Conservation (phyloP, 2,888 invertebrate species). For the Ennomos fuscantarius region DNA sequence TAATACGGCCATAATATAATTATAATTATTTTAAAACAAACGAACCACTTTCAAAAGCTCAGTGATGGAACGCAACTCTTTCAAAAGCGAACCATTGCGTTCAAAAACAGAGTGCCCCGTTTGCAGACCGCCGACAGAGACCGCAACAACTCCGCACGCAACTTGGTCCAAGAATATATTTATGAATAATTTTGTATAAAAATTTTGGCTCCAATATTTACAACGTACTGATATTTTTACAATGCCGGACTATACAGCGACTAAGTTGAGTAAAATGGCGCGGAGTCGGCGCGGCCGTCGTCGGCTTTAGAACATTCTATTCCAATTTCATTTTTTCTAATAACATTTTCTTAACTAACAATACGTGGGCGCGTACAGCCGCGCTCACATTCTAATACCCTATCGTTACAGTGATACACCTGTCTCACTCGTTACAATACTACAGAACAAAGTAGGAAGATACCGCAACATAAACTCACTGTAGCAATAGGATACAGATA, state of each 20-base stretch:
- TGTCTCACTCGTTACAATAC: constrained; percentile 45
- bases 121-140: constrained; percentile 44
- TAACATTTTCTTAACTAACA: constrained; percentile 81
- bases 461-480: constrained; percentile 75
- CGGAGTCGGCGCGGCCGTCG: constrained; percentile 51
- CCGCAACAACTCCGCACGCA: constrained; percentile 48
- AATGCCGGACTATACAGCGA: constrained; percentile 79
- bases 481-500: constrained; percentile 78
- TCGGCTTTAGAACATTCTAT: constrained; percentile 51
- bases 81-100: constrained; percentile 7
- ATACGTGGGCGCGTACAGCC: constrained; percentile 69
- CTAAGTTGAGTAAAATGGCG: constrained; percentile 64
- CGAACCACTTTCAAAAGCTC: constrained; percentile 4
- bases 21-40: background rate
- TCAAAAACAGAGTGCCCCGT: constrained; percentile 30
- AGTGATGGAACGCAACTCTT: constrained; percentile 10
- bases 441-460: constrained; percentile 61
- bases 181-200: constrained; percentile 82
- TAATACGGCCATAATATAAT: too few relatives aligned
- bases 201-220: constrained; percentile 83
- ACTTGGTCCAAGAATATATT: constrained; percentile 76
- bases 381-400: constrained; percentile 67
- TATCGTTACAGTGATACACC: constrained; percentile 76
- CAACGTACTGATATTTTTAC: constrained; percentile 78
- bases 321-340: constrained; percentile 77